Evolutionary conservation across 1,140 invertebrate genomes (phyloP).

Genomic region (Macrobrachium nipponense): DNA sequence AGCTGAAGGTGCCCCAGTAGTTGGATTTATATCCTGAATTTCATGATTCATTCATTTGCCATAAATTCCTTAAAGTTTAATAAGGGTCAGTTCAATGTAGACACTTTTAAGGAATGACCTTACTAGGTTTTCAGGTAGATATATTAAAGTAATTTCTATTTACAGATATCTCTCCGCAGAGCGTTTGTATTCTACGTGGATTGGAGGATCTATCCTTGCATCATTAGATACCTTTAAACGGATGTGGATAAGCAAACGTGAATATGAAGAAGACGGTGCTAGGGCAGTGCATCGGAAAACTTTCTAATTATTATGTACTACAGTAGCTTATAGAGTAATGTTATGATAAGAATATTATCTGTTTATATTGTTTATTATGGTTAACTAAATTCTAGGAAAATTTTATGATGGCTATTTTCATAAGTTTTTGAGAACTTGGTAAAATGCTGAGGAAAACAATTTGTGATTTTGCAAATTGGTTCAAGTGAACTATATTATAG

Average conservation of each 20-base stretch:
- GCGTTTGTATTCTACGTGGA: constrained; percentile 98
- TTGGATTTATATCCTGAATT: no score
- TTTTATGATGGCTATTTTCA: constrained; percentile 5
- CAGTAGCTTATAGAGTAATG: constrained; percentile 26
- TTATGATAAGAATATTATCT: constrained; percentile 8
- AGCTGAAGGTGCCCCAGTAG: no score
- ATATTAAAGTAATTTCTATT: constrained; percentile 56
- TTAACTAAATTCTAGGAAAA: background rate
- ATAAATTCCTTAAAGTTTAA: no score
- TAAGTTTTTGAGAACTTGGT: no score
- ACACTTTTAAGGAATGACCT: no score
- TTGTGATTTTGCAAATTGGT: no score
- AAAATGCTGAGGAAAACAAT: no score
- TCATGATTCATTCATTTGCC: no score
- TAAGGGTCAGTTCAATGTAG: no score
- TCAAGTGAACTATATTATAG: no score
- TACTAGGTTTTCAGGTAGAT: no score
- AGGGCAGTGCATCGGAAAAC: constrained; percentile 96
- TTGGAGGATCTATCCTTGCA: constrained; percentile 98
- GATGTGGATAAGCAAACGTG: constrained; percentile 99
- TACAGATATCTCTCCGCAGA: constrained; percentile 97
- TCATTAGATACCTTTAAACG: constrained; percentile 99
- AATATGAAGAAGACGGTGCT: constrained; percentile 93
- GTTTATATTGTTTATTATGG: constrained; percentile 17
- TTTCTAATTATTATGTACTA: constrained; percentile 77